These are phyloP conservation scores for Philaethria dido DNA, from an alignment of 2,888 invertebrate species.

Conservation along the genomic window DNA sequence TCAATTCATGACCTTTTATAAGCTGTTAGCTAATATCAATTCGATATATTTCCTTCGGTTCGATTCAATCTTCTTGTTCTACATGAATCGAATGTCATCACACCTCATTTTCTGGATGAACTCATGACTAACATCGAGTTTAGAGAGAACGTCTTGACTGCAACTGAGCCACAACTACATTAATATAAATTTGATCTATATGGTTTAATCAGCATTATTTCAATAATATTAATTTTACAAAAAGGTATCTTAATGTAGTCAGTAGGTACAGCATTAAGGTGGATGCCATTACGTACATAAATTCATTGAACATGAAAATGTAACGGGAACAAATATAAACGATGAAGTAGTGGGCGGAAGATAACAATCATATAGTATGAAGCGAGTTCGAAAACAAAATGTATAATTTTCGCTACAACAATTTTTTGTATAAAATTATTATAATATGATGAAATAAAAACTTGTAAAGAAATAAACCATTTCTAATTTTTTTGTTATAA, in stretches of 20 bases:
- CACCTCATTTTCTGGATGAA: too few species aligned
- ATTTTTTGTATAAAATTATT: neutral
- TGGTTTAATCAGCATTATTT: neutral
- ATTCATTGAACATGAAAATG: constrained; percentile 39
- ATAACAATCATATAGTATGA: constrained; percentile 51
- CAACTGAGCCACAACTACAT: too few species aligned
- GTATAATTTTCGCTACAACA: neutral
- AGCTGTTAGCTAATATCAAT: neutral
- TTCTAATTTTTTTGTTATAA: too few species aligned
- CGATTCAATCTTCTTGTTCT: too few species aligned
- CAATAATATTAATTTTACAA: too few species aligned
- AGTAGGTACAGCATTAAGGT: neutral
- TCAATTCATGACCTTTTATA: neutral
- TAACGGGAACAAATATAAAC: constrained; percentile 45
- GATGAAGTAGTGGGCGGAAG: constrained; percentile 57
- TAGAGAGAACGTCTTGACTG: too few species aligned
- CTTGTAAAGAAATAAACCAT: neutral
- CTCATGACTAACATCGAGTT: too few species aligned
- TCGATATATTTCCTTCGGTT: too few species aligned
- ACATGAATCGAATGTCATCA: too few species aligned
- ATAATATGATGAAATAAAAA: neutral
- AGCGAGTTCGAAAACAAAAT: constrained; percentile 22
- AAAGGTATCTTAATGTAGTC: neutral
- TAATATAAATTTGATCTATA: neutral
- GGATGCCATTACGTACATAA: constrained; percentile 28